Conservation (phyloP, 2,113 vertebrate species). For the Hymenochirus boettgeri region DNA sequence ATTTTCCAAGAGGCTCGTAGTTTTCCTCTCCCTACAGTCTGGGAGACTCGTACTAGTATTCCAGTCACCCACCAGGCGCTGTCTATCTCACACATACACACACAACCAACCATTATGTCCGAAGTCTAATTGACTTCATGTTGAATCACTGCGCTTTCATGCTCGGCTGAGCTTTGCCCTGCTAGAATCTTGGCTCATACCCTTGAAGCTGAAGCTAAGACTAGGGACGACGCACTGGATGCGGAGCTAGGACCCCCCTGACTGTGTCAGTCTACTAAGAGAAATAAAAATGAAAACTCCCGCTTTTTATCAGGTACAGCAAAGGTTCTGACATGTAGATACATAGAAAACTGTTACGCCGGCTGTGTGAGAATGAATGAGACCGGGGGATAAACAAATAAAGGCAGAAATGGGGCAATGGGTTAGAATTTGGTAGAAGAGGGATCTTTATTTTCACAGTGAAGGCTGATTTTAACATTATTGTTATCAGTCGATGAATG, state of each 20-base stretch:
- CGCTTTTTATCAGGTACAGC: slow-evolving; percentile 18
- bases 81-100: no score
- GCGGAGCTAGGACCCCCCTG: slow-evolving; percentile 12
- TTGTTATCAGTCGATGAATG: no score
- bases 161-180: slow-evolving; percentile 36
- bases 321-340: background rate
- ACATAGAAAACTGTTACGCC: background rate
- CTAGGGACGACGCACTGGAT: slow-evolving; percentile 11
- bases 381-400: no score
- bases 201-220: slow-evolving; percentile 22
- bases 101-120: slow-evolving; percentile 39
- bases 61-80: slow-evolving; percentile 27
- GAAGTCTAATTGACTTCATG: slow-evolving; percentile 41
- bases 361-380: background rate
- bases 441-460: no score
- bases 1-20: slow-evolving; percentile 7
- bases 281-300: slow-evolving; percentile 12
- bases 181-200: slow-evolving; percentile 24
- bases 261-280: slow-evolving; percentile 10
- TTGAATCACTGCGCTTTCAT: slow-evolving; percentile 39
- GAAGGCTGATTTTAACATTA: no score
- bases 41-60: slow-evolving; percentile 12
- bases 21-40: slow-evolving; percentile 12
- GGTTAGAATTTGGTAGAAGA: no score
- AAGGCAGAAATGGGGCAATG: no score